Conservation (phyloP, 2,797 vertebrate genomes). For the Benthosema pterotum region DNA sequence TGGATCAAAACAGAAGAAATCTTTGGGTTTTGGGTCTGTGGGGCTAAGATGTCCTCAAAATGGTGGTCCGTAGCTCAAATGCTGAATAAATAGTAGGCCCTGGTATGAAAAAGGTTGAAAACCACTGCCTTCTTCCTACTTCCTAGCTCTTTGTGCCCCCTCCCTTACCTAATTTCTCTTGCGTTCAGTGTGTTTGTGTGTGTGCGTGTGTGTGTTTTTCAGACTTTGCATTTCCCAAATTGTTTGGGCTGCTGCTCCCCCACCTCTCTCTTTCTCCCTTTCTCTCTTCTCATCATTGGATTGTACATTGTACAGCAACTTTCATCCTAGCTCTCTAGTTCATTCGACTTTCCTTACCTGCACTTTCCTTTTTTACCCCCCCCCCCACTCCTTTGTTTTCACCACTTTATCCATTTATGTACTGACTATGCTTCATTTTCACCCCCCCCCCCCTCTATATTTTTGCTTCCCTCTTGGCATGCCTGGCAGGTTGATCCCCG, state of each 20-base stretch:
- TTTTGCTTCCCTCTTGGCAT: constrained; percentile 19
- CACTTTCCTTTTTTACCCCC: constrained; percentile 33
- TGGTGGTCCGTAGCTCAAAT: too few relatives aligned
- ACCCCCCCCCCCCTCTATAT: background rate
- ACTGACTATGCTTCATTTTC: background rate
- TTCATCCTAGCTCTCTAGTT: constrained; percentile 41
- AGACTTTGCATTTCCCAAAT: constrained; percentile 31
- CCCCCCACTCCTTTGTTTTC: constrained; percentile 29
- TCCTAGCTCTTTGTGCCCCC: too few relatives aligned
- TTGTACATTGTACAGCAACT: constrained; percentile 51
- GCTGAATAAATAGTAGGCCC: too few relatives aligned
- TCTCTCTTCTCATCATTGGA: constrained; percentile 53
- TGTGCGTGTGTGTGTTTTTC: constrained; percentile 20
- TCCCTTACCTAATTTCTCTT: too few relatives aligned
- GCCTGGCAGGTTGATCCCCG: constrained; percentile 24
- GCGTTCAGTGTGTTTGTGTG: background rate
- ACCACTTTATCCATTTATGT: background rate
- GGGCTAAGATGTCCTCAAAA: too few relatives aligned
- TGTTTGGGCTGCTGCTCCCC: constrained; percentile 47
- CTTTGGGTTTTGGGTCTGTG: too few relatives aligned
- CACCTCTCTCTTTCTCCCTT: constrained; percentile 26
- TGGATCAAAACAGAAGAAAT: too few relatives aligned
- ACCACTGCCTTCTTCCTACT: too few relatives aligned
- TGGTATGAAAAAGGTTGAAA: too few relatives aligned
- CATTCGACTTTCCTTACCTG: constrained; percentile 6